Evolutionary conservation across 2,113 vertebrate species (phyloP), one percentile per base, ranked within the genome.

Genomic region (Ellobius talpinus): DNA sequence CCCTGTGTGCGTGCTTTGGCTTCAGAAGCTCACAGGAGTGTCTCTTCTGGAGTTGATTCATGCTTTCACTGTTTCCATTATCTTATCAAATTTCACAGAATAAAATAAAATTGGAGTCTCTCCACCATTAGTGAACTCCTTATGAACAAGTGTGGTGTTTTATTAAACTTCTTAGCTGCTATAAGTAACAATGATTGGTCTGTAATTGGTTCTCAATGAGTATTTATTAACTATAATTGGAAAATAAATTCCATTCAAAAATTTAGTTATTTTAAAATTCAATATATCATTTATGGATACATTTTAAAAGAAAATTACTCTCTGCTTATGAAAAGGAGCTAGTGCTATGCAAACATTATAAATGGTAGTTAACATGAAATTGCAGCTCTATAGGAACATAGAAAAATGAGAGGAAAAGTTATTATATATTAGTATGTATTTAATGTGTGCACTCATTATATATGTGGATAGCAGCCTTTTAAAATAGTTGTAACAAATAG

Each of bases 241-340:
- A 95, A 96, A 93, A 61, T 70, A 95, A 94, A 93, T 96, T 96
- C 65, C 95, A 42, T 87, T 86, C 82, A 93, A 68, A 92, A 89
- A 92, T n/a, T 21, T 77, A 94, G 94, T 94, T 14, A 68, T 94
- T 95, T 93, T 52, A 73, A 84, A 96, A 96, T 86, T 79, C 31
- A 91, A 76, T 95, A 66, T 14, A 86, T 70, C 82, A 94, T 84
- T 95, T 93, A 39, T 77, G 73, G 90, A 87, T 87, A 66, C 10
- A 84, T 78, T 97, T 93, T 74, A 89, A 79, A 91, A 90, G 33
- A 90, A 95, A 92, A 89, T 58, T 66, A 81, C 33, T 50, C 36
- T 96, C 87, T 88, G 7, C 50, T 86, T 87, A 47, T n/a, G n/a
- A 95, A 85, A 91, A 85, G 81, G 14, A 78, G 3, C 17, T 50